Conservation (phyloP, 1,140 invertebrate genomes). For the Whitmania pigra region DNA sequence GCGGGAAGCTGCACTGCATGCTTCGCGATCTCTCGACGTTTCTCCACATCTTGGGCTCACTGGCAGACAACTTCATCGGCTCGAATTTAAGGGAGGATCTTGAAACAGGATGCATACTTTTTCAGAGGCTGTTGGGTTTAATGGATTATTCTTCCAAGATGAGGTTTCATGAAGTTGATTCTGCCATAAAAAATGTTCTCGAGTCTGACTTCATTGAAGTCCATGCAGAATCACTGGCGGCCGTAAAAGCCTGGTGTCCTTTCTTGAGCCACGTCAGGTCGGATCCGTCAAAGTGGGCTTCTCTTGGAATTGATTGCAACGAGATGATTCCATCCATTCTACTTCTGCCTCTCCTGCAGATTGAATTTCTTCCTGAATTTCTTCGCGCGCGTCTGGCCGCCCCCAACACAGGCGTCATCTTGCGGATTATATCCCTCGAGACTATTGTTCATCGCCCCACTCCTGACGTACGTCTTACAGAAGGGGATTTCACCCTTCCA, state of each 20-base stretch:
- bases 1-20: conserved; percentile 46
- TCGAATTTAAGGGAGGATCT: conserved; percentile 40
- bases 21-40: conserved; percentile 52
- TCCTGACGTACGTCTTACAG: too few relatives aligned
- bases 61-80: conserved; percentile 50
- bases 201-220: conserved; percentile 46
- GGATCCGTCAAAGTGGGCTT: conserved; percentile 36
- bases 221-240: conserved; percentile 56
- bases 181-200: conserved; percentile 40
- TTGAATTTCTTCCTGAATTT: too few relatives aligned
- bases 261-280: conserved; percentile 47
- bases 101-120: conserved; percentile 32
- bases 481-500: too few relatives aligned
- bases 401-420: too few relatives aligned
- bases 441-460: too few relatives aligned
- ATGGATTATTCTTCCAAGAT: conserved; percentile 40
- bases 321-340: conserved; percentile 34
- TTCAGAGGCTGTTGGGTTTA: conserved; percentile 39
- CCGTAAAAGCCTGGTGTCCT: conserved; percentile 50
- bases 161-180: conserved; percentile 43
- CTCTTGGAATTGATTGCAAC: conserved; percentile 31
- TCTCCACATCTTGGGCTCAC: conserved; percentile 51
- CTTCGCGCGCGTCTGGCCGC: too few relatives aligned
- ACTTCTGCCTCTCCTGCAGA: conserved; percentile 12
- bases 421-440: too few relatives aligned